phyloP scores from a whole-genome alignment of 2,113 vertebrate genomes.

The Corynorhinus townsendii region DNA sequence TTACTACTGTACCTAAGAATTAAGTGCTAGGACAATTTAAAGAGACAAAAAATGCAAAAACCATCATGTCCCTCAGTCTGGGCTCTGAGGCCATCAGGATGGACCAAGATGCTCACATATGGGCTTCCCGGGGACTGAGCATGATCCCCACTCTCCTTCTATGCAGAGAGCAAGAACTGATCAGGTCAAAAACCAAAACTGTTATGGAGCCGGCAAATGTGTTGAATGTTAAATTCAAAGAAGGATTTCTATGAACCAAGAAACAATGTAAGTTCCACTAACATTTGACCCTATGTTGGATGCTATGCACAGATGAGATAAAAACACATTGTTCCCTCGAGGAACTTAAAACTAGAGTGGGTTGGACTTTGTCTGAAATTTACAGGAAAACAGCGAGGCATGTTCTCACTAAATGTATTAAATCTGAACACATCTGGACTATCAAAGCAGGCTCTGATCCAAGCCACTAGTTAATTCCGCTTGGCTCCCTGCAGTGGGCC shows the following conservation, averaged over 20 bases:
- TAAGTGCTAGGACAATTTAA: conserved; percentile 8
- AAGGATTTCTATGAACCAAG: neutral
- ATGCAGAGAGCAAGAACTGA: neutral
- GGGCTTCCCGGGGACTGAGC: neutral
- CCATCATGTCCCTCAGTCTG: neutral
- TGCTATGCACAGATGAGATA: neutral
- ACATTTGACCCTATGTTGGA: neutral
- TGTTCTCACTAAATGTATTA: neutral
- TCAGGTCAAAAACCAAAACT: neutral
- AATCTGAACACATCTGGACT: neutral
- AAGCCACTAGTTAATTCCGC: neutral
- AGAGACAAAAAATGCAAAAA: neutral
- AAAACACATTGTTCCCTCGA: neutral
- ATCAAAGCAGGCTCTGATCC: neutral
- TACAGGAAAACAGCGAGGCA: neutral
- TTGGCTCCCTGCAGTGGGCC: neutral
- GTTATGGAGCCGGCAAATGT: neutral
- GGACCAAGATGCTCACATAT: neutral
- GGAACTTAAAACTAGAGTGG: neutral
- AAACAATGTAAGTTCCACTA: neutral
- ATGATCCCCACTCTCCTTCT: neutral
- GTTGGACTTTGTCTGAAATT: neutral
- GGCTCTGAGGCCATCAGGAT: neutral
- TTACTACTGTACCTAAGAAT: neutral
- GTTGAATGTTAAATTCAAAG: neutral